Evolutionary conservation across 2,113 vertebrate species (phyloP).

Genomic region (Phalacrocorax pelagicus): DNA sequence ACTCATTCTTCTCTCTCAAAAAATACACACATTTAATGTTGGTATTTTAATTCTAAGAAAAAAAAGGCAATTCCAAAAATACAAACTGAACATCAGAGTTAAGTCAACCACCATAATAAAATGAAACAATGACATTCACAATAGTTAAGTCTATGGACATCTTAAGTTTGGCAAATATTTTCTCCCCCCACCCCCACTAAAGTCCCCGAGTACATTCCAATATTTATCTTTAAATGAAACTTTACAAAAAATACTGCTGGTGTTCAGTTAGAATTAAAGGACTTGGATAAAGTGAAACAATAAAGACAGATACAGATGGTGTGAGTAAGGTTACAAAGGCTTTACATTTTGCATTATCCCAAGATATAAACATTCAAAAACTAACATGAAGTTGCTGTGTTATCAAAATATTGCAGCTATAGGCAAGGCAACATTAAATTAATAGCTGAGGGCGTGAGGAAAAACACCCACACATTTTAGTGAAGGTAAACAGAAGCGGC

Average conservation of each 20-base stretch:
- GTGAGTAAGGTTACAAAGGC: conserved; percentile 74
- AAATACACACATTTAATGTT: conserved; percentile 85
- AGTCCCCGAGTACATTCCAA: conserved; percentile 62
- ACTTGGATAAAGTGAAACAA: conserved; percentile 71
- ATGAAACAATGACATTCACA: conserved; percentile 77
- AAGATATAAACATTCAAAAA: conserved; percentile 82
- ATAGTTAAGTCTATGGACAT: conserved; percentile 72
- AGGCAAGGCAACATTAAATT: conserved; percentile 84
- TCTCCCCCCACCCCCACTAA: neutral
- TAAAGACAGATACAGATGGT: conserved; percentile 65
- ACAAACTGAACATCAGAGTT: conserved; percentile 84
- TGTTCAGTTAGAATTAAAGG: conserved; percentile 82
- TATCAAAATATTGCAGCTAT: conserved; percentile 82
- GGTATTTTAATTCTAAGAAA: conserved; percentile 80
- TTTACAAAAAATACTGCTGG: conserved; percentile 81
- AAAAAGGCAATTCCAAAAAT: conserved; percentile 81
- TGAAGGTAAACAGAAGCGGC: conserved; percentile 78
- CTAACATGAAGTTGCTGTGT: conserved; percentile 76
- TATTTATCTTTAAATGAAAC: conserved; percentile 50
- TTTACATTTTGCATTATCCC: conserved; percentile 80
- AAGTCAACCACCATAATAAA: conserved; percentile 76
- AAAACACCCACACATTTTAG: conserved; percentile 63
- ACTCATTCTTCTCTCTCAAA: conserved; percentile 76
- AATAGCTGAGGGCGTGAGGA: conserved; percentile 74
- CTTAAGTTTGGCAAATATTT: conserved; percentile 68